Base-by-base conservation (phyloP, 2,888 invertebrate species). In the Galeopsomyia nigrocyanea region DNA sequence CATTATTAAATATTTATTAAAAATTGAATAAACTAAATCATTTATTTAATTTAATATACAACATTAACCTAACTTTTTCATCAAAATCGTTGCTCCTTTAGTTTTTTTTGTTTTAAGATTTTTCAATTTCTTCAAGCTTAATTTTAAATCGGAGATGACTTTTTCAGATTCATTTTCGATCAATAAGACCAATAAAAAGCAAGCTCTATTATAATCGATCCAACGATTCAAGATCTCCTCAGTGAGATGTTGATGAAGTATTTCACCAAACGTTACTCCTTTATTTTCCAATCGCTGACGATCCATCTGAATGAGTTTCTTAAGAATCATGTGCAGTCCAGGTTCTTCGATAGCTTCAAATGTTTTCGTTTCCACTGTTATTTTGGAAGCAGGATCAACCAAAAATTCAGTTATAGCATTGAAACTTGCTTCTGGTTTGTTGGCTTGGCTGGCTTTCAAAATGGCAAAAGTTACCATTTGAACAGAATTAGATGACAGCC, bases 321-420 rank as follows among this genome's bases (percentile, higher is more conserved):
- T 95, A 47, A 95, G 84, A 73, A 91, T 90, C 89, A 92, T 91
- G 85, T 95, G 94, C 72, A 94, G 87, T 13, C 93, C 95, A 0
- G 93, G 88, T 80, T 94, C 91, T 86, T 95, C 95, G 16, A 95
- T 78, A 21, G 89, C 87, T 60, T 87, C 86, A 13, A 87, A 87
- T 22, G 17, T 75, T 70, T 39, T 74, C 76, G 14, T 53, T 21
- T 75, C 78, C 49, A 77, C 63, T 50, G 53, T 16, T 14, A 70
- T 49, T 60, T 65, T 71, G 90, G 92, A 92, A 50, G 91, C 88
- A 0, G 82, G 72, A 68, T 88, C 82, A 1, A 85, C 83, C 49
- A 91, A 83, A 13, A 89, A 84, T 47, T 85, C 79, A 2, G 87
- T 87, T 17, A 91, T 80, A 0, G 87, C 87, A 55, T 87, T 80